Base-by-base conservation (phyloP, 2,113 vertebrate species). In the Nestor notabilis region DNA sequence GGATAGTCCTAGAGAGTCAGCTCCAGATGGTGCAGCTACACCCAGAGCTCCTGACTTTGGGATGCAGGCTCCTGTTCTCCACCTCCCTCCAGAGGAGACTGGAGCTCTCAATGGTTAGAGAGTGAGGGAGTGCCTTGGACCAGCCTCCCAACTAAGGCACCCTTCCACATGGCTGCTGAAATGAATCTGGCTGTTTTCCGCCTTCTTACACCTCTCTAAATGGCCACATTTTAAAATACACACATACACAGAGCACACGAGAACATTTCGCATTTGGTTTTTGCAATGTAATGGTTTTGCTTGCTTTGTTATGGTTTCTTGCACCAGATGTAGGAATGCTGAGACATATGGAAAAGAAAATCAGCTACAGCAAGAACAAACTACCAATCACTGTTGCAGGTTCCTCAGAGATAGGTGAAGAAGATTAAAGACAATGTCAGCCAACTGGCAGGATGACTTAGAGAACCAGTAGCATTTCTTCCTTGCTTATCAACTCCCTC, bases 281-380 rank as follows among this genome's bases (percentile, higher is more conserved):
- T 65, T 81, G 50, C 71, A 66, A 58, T 60, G 64, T 89, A 94
- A 92, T 84, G 65, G 37, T 74, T 97, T 92, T 92, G n/a, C 52
- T 91, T 84, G 56, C 81, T 93, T 88, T 95, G 93, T 93, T 89
- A 96, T 33, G 61, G 69, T 93, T 95, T 96, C 91, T 91, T 91
- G 55, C 35, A 89, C 70, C 87, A 96, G 91, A 94, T 85, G 74
- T 85, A 89, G 65, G 70, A 97, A 89, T 79, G 77, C 52, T 85
- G 77, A 79, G 56, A 94, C 77, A 89, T 78, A 81, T 43, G 86
- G 83, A 89, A 76, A 92, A 92, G 43, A 89, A 95, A 92, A 90
- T 56, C 86, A 92, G 55, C 76, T 86, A 49, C 75, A 82, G 84
- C 31, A 87, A 93, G 78, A 84, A 25, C 5, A 2, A 82, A 75